Evolutionary conservation across 2,888 invertebrate genomes (phyloP), one percentile per base, ranked within the genome.

Genomic region (Nemapogon koenigi): DNA sequence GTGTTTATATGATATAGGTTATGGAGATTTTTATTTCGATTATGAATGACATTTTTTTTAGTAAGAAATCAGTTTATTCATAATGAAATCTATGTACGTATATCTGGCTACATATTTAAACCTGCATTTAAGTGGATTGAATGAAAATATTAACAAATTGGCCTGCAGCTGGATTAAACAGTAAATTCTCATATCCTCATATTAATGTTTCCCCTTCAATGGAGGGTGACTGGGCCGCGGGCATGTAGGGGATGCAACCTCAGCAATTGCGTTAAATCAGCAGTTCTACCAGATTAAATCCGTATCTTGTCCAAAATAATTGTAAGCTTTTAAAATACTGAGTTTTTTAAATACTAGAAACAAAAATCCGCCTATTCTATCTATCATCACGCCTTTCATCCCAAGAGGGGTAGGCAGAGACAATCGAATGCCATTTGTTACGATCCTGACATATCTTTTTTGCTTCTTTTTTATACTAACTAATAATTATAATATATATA

Each of bases 171-270:
- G 70, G 67, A 76, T 76, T 76, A 71, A 75, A 70, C 72, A 71
- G 75, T 78, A 76, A 76, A 78, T 76, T 76, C 72, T 78, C 76
- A 76, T 78, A 76, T 75, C 67, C 73, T 69, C 62, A 57, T 71
- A 73, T 76, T 76, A 73, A 61, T 62, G 59, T 64, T 66, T 68
- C 76, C 75, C 75, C 73, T 69, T 62, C 59, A 53, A 48, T 54
- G 58, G 61, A 69, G 76, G 75, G 73, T 66, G 69, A 61, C 59
- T 56, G 47, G n/a, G 50, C 61, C 62, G 59, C 59, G 46, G 49
- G 50, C 51, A 55, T 48, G 49, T 48, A 60, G 69, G 75, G 75
- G 70, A 63, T 66, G 68, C 63, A 71, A 71, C 67, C 75, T 72
- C 71, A 58, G 68, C 69, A 60, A 73, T 72, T 68, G 69, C 63